Conservation (phyloP, 1,140 invertebrate genomes). For the Euura lappo region DNA sequence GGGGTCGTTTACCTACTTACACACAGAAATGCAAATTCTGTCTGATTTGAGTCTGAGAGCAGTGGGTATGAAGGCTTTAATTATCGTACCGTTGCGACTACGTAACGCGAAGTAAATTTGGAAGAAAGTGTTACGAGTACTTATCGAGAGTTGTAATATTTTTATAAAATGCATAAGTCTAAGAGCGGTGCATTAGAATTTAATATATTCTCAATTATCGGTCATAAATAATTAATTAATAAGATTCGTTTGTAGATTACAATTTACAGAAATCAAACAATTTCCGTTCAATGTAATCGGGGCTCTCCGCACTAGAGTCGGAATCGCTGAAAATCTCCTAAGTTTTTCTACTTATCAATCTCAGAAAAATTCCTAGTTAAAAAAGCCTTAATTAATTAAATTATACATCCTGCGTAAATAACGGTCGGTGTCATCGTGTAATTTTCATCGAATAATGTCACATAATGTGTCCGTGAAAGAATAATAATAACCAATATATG, state of each 20-base stretch:
- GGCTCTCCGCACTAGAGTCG: too few species aligned
- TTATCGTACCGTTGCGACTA: neutral
- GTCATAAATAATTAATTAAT: neutral
- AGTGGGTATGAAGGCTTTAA: neutral
- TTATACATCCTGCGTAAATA: too few species aligned
- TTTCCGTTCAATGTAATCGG: too few species aligned
- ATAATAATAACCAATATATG: too few species aligned
- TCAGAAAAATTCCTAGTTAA: neutral
- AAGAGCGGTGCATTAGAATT: neutral
- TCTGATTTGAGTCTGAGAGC: neutral
- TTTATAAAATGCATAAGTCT: neutral
- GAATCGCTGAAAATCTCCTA: neutral
- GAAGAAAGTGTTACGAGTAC: neutral
- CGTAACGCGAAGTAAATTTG: too few species aligned
- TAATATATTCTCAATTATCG: neutral
- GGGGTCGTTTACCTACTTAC: neutral
- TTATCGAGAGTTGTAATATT: slow-evolving; percentile 3
- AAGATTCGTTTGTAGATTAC: too few species aligned
- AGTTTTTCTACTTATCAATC: neutral
- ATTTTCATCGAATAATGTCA: too few species aligned
- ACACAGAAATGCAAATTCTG: neutral
- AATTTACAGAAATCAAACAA: too few species aligned
- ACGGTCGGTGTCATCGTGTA: too few species aligned
- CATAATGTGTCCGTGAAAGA: too few species aligned
- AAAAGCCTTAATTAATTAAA: too few species aligned